phyloP scores from a whole-genome alignment of 2,888 invertebrate genomes.

The Caenorhabditis uteleia region DNA sequence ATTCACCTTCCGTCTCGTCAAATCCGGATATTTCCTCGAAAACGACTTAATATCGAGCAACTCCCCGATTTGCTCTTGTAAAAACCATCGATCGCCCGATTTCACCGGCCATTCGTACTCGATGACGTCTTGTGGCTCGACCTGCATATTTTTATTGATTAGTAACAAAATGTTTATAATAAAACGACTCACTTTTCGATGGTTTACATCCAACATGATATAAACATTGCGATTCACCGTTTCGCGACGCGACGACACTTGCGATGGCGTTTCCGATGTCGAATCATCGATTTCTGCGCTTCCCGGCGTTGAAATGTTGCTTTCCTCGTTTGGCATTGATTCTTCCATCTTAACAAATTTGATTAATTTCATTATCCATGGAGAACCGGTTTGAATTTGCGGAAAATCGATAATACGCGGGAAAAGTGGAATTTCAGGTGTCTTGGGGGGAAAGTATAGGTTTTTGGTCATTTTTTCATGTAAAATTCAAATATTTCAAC shows the following conservation, averaged over 20 bases:
- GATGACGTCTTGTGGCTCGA: constrained; percentile 57
- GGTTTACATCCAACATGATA: constrained; percentile 34
- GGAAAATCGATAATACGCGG: too few species aligned
- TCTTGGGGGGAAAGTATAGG: too few species aligned
- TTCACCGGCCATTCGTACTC: constrained; percentile 69
- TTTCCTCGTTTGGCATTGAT: constrained; percentile 2
- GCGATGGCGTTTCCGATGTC: constrained; percentile 3
- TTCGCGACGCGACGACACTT: constrained; percentile 13
- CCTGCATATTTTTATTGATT: constrained; percentile 14
- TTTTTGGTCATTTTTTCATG: too few species aligned
- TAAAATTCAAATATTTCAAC: too few species aligned
- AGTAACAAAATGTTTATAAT: neutral
- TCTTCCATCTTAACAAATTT: constrained; percentile 17
- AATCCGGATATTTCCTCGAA: constrained; percentile 80
- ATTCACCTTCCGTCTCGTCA: constrained; percentile 73
- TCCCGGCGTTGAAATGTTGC: constrained; percentile 2
- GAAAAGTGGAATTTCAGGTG: too few species aligned
- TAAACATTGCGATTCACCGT: constrained; percentile 26
- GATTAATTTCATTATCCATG: too few species aligned
- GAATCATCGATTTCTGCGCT: neutral
- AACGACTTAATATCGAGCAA: constrained; percentile 94
- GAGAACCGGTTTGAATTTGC: too few species aligned
- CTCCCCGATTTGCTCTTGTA: constrained; percentile 91
- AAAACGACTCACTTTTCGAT: constrained; percentile 10
- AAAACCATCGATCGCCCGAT: constrained; percentile 63